These are phyloP conservation scores for Antigone vipio DNA, from an alignment of 2,113 vertebrate genomes.

Conservation along the genomic window DNA sequence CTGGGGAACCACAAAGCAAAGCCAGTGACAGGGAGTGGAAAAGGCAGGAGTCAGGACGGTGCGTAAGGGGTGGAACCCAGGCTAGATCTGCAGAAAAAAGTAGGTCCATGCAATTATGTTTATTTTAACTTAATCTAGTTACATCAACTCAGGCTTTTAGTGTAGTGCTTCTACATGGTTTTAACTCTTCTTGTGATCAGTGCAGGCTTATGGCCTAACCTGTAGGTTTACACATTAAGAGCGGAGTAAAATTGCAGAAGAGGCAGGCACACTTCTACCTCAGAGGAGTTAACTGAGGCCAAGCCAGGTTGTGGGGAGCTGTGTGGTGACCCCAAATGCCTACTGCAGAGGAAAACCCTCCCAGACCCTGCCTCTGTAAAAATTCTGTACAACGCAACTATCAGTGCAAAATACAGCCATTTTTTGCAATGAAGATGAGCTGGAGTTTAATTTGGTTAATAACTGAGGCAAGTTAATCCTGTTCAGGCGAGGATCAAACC, in stretches of 20 bases:
- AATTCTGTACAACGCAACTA: neutral
- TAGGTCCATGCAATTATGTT: neutral
- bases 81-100: neutral
- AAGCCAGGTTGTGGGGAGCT: neutral
- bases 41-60: neutral
- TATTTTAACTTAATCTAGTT: neutral
- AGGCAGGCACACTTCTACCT: neutral
- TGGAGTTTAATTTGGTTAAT: constrained; percentile 42
- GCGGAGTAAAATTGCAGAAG: neutral
- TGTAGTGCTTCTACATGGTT: neutral
- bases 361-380: neutral
- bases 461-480: constrained; percentile 47
- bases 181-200: neutral
- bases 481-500: constrained; percentile 43
- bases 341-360: neutral
- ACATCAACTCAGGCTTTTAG: neutral
- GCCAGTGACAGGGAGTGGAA: neutral
- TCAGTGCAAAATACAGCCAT: neutral
- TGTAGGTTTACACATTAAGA: neutral
- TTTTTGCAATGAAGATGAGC: constrained; percentile 30
- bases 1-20: neutral
- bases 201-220: neutral
- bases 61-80: neutral
- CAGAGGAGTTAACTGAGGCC: neutral
- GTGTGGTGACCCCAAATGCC: neutral